phyloP scores from a whole-genome alignment of 1,140 invertebrate genomes.

The Drosophila leontia region DNA sequence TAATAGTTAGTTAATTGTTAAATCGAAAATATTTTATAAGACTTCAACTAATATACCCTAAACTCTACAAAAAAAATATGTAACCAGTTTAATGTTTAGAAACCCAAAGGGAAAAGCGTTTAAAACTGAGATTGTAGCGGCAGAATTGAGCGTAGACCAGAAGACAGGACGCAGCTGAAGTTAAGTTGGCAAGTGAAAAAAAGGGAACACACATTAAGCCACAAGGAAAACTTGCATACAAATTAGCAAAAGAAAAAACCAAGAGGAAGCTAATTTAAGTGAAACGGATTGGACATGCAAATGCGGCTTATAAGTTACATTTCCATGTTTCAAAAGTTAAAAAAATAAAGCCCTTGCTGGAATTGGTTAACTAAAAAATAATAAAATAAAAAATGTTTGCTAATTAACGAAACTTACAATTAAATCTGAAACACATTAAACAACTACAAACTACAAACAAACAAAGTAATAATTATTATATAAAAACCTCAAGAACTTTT shows the following conservation, averaged over 20 bases:
- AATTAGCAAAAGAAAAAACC: conserved; percentile 22
- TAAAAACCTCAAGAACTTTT: neutral
- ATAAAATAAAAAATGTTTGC: neutral
- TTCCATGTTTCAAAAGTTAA: neutral
- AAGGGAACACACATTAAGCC: neutral
- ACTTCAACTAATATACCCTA: neutral
- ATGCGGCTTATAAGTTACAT: neutral
- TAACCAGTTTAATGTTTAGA: neutral
- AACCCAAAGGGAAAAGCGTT: conserved; percentile 7
- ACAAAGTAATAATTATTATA: neutral
- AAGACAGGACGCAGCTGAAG: conserved; percentile 19
- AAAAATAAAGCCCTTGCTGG: no score
- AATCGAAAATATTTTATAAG: neutral
- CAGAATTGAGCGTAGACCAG: conserved; percentile 2
- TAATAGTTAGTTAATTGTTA: no score
- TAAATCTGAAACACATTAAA: neutral
- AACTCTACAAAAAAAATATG: neutral
- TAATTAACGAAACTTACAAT: neutral
- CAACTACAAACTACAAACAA: no score
- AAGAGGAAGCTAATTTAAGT: neutral
- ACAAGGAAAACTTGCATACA: conserved; percentile 15
- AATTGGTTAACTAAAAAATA: neutral
- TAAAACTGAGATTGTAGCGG: conserved; percentile 18
- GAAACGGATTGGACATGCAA: conserved; percentile 40
- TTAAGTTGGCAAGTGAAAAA: conserved; percentile 12